Evolutionary conservation across 2,797 vertebrate species (phyloP).

Genomic region (Ambastaia sidthimunki): DNA sequence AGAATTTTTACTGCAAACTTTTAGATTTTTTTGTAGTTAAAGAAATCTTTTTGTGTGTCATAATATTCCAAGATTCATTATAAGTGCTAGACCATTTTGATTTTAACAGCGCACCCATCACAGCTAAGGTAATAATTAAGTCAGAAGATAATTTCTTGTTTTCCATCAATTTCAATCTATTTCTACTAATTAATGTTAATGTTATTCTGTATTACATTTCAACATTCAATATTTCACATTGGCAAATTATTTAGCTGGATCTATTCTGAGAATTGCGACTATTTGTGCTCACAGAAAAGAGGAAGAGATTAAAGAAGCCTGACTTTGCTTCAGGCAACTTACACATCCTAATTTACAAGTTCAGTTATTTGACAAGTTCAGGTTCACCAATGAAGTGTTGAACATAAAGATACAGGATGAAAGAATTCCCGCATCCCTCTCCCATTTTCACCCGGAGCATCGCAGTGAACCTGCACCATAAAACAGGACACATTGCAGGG

Average conservation of each 20-base stretch:
- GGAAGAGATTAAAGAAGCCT: slow-evolving; percentile 20
- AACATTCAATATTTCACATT: neutral
- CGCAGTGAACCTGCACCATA: neutral
- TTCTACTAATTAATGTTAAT: neutral
- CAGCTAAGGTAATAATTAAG: neutral
- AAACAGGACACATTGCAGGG: neutral
- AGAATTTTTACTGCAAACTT: neutral
- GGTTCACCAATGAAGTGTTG: neutral
- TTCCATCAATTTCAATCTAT: neutral
- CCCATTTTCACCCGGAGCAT: slow-evolving; percentile 41
- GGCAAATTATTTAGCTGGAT: neutral
- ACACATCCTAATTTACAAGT: slow-evolving; percentile 27
- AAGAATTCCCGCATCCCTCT: slow-evolving; percentile 25
- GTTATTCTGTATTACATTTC: neutral
- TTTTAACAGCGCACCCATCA: neutral
- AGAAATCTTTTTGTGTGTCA: neutral
- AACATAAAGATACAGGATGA: slow-evolving; percentile 17
- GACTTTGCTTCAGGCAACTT: slow-evolving; percentile 11
- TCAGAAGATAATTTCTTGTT: neutral
- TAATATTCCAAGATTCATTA: neutral
- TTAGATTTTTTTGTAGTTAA: neutral
- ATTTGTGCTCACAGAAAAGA: neutral
- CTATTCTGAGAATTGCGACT: neutral
- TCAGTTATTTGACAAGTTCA: slow-evolving; percentile 29
- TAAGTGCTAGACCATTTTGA: neutral